These are phyloP conservation scores for Fulmarus glacialis DNA, from an alignment of 2,113 vertebrate genomes.

Conservation along the genomic window DNA sequence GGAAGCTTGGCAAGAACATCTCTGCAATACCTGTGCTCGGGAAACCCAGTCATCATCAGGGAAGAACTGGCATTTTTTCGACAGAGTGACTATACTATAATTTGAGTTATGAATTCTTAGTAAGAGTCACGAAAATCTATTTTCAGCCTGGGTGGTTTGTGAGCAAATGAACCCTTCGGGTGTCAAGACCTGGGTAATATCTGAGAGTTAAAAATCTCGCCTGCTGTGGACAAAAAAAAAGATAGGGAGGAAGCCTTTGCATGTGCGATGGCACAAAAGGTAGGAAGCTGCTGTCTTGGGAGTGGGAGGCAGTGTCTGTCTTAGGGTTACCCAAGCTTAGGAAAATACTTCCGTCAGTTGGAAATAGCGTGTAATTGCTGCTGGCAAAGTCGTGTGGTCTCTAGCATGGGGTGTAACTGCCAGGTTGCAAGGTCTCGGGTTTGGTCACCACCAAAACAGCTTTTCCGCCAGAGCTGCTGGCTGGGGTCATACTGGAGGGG, in stretches of 20 bases:
- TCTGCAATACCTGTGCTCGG: rapidly evolving
- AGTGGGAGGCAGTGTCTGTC: no score
- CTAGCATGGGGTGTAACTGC: neutral
- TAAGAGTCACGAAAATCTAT: neutral
- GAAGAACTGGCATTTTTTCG: neutral
- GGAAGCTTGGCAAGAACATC: neutral
- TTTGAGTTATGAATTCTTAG: neutral
- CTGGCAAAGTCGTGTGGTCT: neutral
- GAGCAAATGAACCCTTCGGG: neutral
- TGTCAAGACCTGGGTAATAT: neutral
- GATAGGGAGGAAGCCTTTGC: neutral
- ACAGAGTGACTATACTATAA: neutral
- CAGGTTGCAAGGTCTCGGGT: neutral
- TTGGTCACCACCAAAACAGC: neutral
- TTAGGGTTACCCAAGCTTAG: neutral
- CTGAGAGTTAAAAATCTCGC: neutral
- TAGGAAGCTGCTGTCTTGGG: neutral
- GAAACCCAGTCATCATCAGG: neutral
- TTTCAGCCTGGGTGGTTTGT: neutral
- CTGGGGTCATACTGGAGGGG: neutral
- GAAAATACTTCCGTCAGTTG: neutral
- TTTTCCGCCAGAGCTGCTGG: neutral
- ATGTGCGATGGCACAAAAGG: rapidly evolving
- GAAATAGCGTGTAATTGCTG: neutral
- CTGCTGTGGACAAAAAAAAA: no score